These are phyloP conservation scores for Bombus balteatus DNA, from an alignment of 1,140 invertebrate genomes.

Conservation along the genomic window DNA sequence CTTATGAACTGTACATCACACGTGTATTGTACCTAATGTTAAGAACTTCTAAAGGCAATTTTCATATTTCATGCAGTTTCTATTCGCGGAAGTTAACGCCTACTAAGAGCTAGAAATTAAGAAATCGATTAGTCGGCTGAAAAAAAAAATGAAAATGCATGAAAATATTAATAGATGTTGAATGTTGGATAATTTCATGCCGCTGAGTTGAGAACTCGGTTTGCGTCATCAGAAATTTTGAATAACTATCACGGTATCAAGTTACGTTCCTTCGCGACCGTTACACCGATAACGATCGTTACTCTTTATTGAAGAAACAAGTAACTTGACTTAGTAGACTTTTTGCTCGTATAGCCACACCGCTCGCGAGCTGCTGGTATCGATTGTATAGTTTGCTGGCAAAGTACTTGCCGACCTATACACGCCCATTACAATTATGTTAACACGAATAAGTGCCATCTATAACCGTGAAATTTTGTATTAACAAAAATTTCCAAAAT, in stretches of 20 bases:
- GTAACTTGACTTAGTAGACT: neutral
- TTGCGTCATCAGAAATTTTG: constrained; percentile 6
- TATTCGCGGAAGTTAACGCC: neutral
- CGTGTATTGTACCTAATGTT: too few species aligned
- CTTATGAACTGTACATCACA: neutral
- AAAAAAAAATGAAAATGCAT: neutral
- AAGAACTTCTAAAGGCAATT: too few species aligned
- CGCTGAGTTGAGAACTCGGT: neutral
- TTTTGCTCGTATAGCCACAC: neutral
- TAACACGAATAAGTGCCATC: neutral
- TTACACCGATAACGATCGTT: neutral
- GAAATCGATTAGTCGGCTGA: neutral
- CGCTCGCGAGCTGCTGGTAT: neutral
- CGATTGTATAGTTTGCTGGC: constrained; percentile 25
- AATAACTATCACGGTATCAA: neutral
- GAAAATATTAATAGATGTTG: neutral
- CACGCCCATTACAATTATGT: neutral
- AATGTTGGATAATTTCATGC: neutral
- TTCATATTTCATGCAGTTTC: too few species aligned
- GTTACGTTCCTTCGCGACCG: neutral
- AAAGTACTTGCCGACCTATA: constrained; percentile 22
- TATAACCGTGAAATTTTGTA: neutral
- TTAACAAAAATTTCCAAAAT: neutral
- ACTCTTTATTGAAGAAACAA: neutral
- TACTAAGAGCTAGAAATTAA: neutral